Conservation (phyloP, 2,888 invertebrate species). For the Alitta virens region DNA sequence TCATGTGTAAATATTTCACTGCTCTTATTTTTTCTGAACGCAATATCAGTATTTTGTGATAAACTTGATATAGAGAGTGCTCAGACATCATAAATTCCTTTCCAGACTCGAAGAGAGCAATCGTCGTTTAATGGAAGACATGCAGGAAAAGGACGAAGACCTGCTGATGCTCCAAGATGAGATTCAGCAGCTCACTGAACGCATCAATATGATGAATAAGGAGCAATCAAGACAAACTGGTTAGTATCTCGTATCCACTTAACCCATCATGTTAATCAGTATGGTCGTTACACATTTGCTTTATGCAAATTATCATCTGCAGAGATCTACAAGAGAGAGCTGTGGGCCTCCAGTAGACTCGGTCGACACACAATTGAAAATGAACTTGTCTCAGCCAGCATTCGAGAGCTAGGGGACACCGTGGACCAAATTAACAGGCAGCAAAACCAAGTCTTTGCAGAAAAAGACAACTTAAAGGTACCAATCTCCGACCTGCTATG, state of each 20-base stretch:
- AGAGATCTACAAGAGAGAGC: conserved; percentile 25
- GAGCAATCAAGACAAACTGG: conserved; percentile 46
- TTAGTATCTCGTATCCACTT: conserved; percentile 18
- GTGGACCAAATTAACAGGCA: conserved; percentile 18
- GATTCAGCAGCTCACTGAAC: conserved; percentile 41
- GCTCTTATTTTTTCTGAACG: neutral
- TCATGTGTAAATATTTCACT: conserved; percentile 2
- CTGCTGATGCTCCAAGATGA: conserved; percentile 42
- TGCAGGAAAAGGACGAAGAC: conserved; percentile 43
- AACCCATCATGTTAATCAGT: too few relatives aligned
- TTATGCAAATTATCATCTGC: too few relatives aligned
- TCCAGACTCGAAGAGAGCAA: conserved; percentile 38
- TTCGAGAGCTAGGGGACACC: conserved; percentile 21
- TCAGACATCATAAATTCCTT: neutral
- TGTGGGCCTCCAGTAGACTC: conserved; percentile 24
- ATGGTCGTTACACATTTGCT: too few relatives aligned
- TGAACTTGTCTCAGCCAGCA: conserved; percentile 14
- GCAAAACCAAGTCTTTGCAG: conserved; percentile 17
- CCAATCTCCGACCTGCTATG: neutral
- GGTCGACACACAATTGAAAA: conserved; percentile 20
- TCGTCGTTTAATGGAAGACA: conserved; percentile 37
- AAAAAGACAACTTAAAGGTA: conserved; percentile 22
- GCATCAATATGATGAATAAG: conserved; percentile 42
- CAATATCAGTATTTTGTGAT: neutral
- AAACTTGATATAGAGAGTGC: neutral